phyloP scores from a whole-genome alignment of 2,797 vertebrate species.

The Acanthurus lineatus region DNA sequence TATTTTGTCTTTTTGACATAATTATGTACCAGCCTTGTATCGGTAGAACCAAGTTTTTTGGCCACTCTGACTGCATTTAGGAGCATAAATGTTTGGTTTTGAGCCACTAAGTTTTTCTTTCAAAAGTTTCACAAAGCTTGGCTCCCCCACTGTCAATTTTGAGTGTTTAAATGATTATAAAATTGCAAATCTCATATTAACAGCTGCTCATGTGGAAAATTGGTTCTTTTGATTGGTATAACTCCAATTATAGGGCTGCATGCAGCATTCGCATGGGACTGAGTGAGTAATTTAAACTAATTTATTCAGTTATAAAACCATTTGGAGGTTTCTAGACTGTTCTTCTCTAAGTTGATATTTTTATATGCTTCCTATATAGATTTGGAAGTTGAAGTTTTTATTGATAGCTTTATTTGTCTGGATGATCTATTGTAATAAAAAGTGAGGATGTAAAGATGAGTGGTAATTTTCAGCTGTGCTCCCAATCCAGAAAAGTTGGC shows the following conservation, averaged over 20 bases:
- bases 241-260: constrained; percentile 62
- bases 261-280: constrained; percentile 9
- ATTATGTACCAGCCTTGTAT: neutral
- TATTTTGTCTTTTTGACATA: neutral
- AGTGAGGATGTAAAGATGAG: neutral
- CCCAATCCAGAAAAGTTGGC: neutral
- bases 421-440: neutral
- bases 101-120: constrained; percentile 4
- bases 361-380: neutral
- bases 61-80: neutral
- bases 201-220: constrained; percentile 77
- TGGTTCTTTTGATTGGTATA: constrained; percentile 66
- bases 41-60: neutral
- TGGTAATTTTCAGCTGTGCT: neutral
- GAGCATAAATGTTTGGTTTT: neutral
- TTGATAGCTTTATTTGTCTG: neutral
- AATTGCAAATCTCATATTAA: constrained; percentile 64
- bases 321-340: constrained; percentile 3
- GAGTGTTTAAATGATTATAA: constrained; percentile 51
- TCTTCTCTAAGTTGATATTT: neutral
- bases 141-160: constrained; percentile 22
- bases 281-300: constrained; percentile 42
- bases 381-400: neutral
- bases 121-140: constrained; percentile 19
- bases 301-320: constrained; percentile 27